Evolutionary conservation across 2,888 invertebrate genomes (phyloP).

Genomic region (Dynastes maya): DNA sequence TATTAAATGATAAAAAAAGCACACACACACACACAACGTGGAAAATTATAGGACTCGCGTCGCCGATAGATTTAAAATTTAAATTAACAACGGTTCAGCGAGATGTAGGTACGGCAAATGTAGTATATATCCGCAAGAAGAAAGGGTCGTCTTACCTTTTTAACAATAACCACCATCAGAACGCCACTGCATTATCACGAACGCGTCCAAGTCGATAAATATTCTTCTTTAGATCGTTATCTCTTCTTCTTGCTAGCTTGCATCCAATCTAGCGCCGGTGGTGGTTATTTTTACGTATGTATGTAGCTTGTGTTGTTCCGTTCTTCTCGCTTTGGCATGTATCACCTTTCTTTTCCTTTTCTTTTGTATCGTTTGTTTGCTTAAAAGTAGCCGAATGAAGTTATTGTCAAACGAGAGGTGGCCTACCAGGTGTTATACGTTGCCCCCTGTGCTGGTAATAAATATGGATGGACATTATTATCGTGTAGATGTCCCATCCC

Average conservation of each 20-base stretch:
- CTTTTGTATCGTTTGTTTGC: neutral
- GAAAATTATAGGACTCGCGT: constrained; percentile 1
- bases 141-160: constrained; percentile 39
- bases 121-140: too few relatives aligned
- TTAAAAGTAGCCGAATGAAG: constrained; percentile 26
- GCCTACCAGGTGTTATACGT: constrained; percentile 51
- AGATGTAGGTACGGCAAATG: neutral
- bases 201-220: constrained; percentile 30
- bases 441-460: constrained; percentile 59
- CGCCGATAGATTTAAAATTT: constrained; percentile 29
- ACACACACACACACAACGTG: neutral
- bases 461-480: constrained; percentile 60
- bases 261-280: neutral
- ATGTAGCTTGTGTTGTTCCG: neutral
- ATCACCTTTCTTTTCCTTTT: neutral
- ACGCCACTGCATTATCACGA: neutral
- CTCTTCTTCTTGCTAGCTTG: neutral
- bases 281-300: constrained; percentile 16
- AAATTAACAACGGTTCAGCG: constrained; percentile 22
- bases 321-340: neutral
- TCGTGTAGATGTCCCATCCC: constrained; percentile 64
- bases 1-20: constrained; percentile 36
- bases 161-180: constrained; percentile 18
- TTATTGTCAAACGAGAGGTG: constrained; percentile 50
- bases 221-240: constrained; percentile 39